Conservation (phyloP, 2,888 invertebrate species). For the Drosophila greeni region DNA sequence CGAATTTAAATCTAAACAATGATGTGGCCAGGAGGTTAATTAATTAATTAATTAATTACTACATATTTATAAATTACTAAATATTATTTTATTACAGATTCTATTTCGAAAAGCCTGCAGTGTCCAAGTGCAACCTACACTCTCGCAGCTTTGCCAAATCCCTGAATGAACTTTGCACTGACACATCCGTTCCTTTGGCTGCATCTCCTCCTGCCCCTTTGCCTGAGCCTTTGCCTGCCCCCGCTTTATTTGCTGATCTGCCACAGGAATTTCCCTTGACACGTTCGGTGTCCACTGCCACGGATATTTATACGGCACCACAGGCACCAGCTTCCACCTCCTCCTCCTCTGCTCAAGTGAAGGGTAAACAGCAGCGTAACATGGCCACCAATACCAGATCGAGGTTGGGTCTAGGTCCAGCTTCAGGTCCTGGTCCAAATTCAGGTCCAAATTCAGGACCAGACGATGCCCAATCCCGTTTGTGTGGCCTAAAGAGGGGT, state of each 20-base stretch:
- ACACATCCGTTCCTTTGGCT: constrained; percentile 57
- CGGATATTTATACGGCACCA: constrained; percentile 72
- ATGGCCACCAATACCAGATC: constrained; percentile 70
- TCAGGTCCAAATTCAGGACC: not conserved
- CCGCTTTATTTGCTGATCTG: constrained; percentile 62
- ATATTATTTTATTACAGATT: constrained; percentile 61
- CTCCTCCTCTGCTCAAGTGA: constrained; percentile 13
- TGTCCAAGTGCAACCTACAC: constrained; percentile 76
- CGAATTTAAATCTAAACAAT: constrained; percentile 61
- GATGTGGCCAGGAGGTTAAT: constrained; percentile 69
- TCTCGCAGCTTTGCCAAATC: constrained; percentile 78
- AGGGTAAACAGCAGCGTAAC: constrained; percentile 63
- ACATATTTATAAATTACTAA: not conserved
- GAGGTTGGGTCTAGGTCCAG: not conserved
- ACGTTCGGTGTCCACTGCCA: constrained; percentile 78
- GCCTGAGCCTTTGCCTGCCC: constrained; percentile 41
- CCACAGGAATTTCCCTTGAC: constrained; percentile 77
- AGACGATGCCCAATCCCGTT: constrained; percentile 49
- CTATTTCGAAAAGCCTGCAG: constrained; percentile 76
- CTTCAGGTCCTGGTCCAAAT: not conserved
- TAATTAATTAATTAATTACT: not conserved
- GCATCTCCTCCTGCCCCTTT: constrained; percentile 42
- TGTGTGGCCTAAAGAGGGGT: constrained; percentile 76
- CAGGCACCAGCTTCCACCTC: not conserved
- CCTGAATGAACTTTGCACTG: constrained; percentile 77